Evolutionary conservation across 1,140 invertebrate species (phyloP).

Genomic region (Heliconius hewitsoni): DNA sequence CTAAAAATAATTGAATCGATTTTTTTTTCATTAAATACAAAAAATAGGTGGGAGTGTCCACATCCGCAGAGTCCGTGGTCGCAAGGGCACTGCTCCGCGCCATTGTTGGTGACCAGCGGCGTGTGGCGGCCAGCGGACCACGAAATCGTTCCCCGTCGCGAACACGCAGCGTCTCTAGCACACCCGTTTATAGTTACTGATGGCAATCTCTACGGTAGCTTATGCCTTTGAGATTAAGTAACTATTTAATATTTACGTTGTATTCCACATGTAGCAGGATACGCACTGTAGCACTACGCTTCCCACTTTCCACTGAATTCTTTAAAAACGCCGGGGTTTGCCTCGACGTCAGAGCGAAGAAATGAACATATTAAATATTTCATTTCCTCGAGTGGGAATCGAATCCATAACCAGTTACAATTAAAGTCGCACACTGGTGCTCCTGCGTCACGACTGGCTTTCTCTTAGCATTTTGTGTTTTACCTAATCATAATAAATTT

Average conservation of each 20-base stretch:
- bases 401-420: too few relatives aligned
- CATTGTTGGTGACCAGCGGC: constrained; percentile 68
- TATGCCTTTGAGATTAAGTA: neutral
- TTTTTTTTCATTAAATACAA: constrained; percentile 2
- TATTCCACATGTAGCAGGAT: too few relatives aligned
- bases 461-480: too few relatives aligned
- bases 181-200: constrained; percentile 31
- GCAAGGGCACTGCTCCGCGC: constrained; percentile 60
- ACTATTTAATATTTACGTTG: neutral
- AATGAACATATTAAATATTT: too few relatives aligned
- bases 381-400: too few relatives aligned
- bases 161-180: constrained; percentile 33
- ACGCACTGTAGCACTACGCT: too few relatives aligned
- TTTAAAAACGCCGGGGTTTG: too few relatives aligned
- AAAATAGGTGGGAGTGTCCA: neutral
- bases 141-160: constrained; percentile 69
- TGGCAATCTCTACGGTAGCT: constrained; percentile 24
- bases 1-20: neutral
- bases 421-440: too few relatives aligned
- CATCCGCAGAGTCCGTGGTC: constrained; percentile 5
- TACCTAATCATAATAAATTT: too few relatives aligned
- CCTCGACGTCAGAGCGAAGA: too few relatives aligned
- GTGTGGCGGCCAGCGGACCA: constrained; percentile 69
- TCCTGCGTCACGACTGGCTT: too few relatives aligned
- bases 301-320: too few relatives aligned